Evolutionary conservation across 2,888 invertebrate genomes (phyloP).

Genomic region (Poecilobothrus nobilitatus): DNA sequence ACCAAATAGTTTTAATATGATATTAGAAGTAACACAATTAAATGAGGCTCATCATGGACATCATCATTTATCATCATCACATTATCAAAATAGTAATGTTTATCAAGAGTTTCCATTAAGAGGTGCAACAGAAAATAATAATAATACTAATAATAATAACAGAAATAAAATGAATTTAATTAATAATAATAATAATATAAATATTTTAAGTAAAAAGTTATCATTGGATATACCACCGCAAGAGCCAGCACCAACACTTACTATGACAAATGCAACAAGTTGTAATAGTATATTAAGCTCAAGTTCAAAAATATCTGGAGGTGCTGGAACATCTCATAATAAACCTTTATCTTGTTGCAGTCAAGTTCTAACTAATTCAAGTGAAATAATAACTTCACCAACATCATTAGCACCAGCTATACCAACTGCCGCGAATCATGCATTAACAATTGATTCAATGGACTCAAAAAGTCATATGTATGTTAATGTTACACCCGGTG

Average conservation of each 20-base stretch:
- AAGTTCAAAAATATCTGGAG: neutral
- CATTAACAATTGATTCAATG: constrained; percentile 7
- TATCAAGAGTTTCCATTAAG: constrained; percentile 51
- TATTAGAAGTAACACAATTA: constrained; percentile 49
- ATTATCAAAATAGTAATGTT: constrained; percentile 45
- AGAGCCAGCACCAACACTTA: constrained; percentile 36
- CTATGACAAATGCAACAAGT: constrained; percentile 11
- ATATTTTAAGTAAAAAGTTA: constrained; percentile 27
- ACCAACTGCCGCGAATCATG: constrained; percentile 2
- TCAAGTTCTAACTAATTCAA: neutral
- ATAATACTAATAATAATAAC: constrained; percentile 40
- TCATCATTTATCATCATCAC: constrained; percentile 29
- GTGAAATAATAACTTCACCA: neutral
- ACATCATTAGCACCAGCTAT: constrained; percentile 2
- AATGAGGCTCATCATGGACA: constrained; percentile 37
- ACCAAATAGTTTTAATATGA: constrained; percentile 48
- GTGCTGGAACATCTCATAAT: neutral
- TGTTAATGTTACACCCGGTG: constrained; percentile 45
- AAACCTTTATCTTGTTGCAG: neutral
- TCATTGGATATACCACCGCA: constrained; percentile 39
- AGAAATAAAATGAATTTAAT: constrained; percentile 21
- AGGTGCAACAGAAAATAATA: constrained; percentile 42
- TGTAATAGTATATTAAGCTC: constrained; percentile 9
- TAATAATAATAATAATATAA: neutral
- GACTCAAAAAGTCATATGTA: constrained; percentile 36